Percentiles rank a stretch among this genome's conserved stretches.
These are phyloP conservation scores for Rambutsinella grinnellia DNA, from an alignment of 2,888 invertebrate species.

Conservation along the genomic window DNA sequence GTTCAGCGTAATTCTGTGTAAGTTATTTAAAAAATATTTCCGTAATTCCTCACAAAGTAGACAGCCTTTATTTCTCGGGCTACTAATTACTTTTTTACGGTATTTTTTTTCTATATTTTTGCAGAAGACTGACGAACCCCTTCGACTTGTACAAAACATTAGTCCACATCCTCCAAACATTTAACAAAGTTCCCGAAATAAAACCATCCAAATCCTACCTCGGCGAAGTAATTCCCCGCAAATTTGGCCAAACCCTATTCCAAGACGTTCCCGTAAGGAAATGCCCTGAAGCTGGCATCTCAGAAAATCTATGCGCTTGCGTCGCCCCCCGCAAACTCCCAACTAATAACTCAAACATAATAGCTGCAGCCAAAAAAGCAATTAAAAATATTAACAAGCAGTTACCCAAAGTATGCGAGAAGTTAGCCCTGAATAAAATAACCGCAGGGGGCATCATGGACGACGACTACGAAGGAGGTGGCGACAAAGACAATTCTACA, in stretches of 20 bases:
- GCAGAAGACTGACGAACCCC: slow-evolving; percentile 45
- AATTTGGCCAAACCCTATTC: slow-evolving; percentile 30
- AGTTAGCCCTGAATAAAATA: slow-evolving; percentile 23
- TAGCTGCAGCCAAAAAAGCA: slow-evolving; percentile 22
- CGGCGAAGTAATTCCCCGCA: background rate
- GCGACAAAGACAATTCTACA: background rate
- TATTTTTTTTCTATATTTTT: no score
- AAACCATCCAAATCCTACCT: background rate
- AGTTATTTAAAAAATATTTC: no score
- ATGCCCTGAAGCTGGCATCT: slow-evolving; percentile 30
- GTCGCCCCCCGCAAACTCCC: slow-evolving; percentile 8
- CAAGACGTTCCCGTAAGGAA: slow-evolving; percentile 13
- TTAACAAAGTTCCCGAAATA: background rate
- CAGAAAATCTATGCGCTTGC: slow-evolving; percentile 36
- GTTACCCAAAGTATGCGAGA: slow-evolving; percentile 39
- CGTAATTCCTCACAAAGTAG: no score
- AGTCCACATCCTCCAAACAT: slow-evolving; percentile 33
- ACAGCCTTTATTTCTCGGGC: no score
- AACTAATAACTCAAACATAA: background rate
- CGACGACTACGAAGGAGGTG: background rate
- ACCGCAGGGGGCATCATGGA: slow-evolving; percentile 37
- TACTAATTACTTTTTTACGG: no score
- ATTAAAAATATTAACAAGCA: slow-evolving; percentile 21
- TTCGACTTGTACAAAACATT: slow-evolving; percentile 57
- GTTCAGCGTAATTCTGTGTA: slow-evolving; percentile 47